These are phyloP conservation scores for Drosophila pseudotalamancana DNA, from an alignment of 2,888 invertebrate genomes.

Conservation along the genomic window DNA sequence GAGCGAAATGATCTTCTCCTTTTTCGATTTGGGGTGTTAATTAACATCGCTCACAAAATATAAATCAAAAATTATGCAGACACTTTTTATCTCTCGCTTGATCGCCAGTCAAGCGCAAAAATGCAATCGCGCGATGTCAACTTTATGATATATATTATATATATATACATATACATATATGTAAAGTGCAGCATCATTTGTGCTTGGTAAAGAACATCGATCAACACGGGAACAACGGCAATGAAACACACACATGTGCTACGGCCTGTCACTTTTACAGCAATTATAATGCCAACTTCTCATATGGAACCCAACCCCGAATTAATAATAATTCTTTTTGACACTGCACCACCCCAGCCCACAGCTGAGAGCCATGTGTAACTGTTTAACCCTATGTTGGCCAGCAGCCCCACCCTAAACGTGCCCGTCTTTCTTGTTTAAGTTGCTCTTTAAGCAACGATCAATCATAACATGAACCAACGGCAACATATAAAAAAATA, in stretches of 20 bases:
- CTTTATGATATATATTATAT: constrained; percentile 23
- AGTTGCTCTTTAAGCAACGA: constrained; percentile 66
- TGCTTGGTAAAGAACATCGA: constrained; percentile 54
- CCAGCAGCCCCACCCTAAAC: constrained; percentile 31
- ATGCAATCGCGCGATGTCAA: constrained; percentile 45
- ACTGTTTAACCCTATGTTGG: constrained; percentile 62
- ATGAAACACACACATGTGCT: constrained; percentile 31
- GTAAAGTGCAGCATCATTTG: constrained; percentile 68
- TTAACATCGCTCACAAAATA: constrained; percentile 52
- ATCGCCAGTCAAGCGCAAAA: constrained; percentile 57
- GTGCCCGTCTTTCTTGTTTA: constrained; percentile 29
- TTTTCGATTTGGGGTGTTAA: constrained; percentile 56
- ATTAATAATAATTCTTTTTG: constrained; percentile 57
- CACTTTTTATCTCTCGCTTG: constrained; percentile 11
- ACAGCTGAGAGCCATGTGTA: constrained; percentile 56
- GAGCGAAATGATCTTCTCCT: constrained; percentile 18
- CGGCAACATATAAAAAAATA: constrained; percentile 12
- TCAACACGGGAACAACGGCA: constrained; percentile 38
- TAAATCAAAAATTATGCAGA: constrained; percentile 68
- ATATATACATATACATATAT: too few relatives aligned
- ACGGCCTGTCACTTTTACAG: constrained; percentile 49
- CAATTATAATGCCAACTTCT: constrained; percentile 58
- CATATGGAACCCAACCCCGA: constrained; percentile 48
- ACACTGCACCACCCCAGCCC: constrained; percentile 31
- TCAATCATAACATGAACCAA: constrained; percentile 54